Evolutionary conservation across 1,140 invertebrate species (phyloP), one percentile per base, ranked within the genome.

Genomic region (Cecropterus lyciades): DNA sequence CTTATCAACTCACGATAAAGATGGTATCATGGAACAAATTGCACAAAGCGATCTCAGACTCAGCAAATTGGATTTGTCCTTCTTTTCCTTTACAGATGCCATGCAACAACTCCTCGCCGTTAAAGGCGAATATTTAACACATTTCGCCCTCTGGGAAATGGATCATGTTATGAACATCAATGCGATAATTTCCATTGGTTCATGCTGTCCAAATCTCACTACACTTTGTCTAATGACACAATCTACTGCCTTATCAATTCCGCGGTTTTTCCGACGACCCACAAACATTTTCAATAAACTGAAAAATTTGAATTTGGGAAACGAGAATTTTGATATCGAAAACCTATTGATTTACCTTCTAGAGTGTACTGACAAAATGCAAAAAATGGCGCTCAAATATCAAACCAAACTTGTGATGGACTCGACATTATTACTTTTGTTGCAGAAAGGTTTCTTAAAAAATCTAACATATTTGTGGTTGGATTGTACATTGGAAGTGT

Each of bases 131-230:
- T 84, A 91, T 72, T 82, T 93, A 33, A 91, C 89, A 45, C 84
- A 92, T 69, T 93, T 93, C 49, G 87, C 89, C 0, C 45, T 93
- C 5, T 89, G 87, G 86, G 92, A 92, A 66, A 89, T 85, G 10
- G 91, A 92, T 20, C 80, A 87, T 45, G 80, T 82, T 7, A 59
- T 93, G 20, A 91, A 73, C 62, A 77, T 91, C 15, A 86, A 92
- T 24, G 79, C 85, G 4, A 60, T 93, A 1, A 33, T 92, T 24
- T 80, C 73, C 0, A 82, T 93, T 16, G 92, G 92, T 7, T 62
- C 69, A 17, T 80, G 70, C 70, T 92, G 91, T 69, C 88, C 90
- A 6, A 89, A 91, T 56, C 72, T 92, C 8, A 73, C 49, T 3
- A 82, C 77, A 4, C 73, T 92, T 15, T 83, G 82, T 68, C 69